These are phyloP conservation scores for Eudasyphora cyanicolor DNA, from an alignment of 2,888 invertebrate genomes.

Conservation along the genomic window DNA sequence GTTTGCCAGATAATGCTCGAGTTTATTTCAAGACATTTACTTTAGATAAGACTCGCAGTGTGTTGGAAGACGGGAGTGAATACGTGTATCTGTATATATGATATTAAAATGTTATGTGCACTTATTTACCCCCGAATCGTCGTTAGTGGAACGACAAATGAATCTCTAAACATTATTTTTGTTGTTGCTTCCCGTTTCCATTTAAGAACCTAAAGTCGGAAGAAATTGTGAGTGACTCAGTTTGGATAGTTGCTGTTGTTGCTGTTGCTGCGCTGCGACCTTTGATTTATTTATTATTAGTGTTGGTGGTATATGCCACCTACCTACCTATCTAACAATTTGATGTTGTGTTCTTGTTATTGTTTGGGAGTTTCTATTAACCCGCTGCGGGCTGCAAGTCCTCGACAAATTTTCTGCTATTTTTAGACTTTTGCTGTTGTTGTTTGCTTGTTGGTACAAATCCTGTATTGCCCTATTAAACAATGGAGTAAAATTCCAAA, in stretches of 20 bases:
- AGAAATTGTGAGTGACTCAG: slow-evolving; percentile 13
- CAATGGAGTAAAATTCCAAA: too few species aligned
- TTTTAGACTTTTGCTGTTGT: too few species aligned
- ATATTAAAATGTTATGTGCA: too few species aligned
- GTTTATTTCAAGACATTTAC: neutral
- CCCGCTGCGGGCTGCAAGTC: neutral
- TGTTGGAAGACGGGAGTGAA: neutral
- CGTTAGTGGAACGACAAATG: neutral
- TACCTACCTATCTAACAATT: too few species aligned
- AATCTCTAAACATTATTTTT: neutral
- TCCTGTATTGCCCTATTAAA: too few species aligned
- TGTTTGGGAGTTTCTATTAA: slow-evolving; percentile 28
- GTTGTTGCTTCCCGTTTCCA: neutral
- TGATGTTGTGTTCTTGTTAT: slow-evolving; percentile 9
- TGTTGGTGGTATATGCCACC: neutral
- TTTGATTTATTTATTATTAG: neutral
- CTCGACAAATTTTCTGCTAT: too few species aligned
- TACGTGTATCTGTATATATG: neutral
- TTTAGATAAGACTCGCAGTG: neutral
- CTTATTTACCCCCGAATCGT: too few species aligned
- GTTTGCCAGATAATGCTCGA: neutral
- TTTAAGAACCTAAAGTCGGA: neutral
- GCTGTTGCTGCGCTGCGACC: neutral
- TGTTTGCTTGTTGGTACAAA: too few species aligned
- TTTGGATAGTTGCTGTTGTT: neutral